Evolutionary conservation across 2,888 invertebrate species (phyloP).

Genomic region (Drosophila paucipuncta): DNA sequence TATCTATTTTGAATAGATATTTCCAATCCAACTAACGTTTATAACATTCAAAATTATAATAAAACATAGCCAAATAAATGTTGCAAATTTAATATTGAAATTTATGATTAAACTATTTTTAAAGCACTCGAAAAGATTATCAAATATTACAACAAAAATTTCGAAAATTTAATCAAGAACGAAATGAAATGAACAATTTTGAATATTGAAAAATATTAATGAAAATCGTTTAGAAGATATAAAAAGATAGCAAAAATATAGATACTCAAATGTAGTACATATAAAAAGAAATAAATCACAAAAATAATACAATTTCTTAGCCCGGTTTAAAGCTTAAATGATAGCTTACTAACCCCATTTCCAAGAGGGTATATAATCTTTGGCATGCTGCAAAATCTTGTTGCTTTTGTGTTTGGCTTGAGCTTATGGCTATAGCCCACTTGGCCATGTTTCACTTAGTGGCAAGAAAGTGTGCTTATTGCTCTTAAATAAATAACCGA

Average conservation of each 20-base stretch:
- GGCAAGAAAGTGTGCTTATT: conserved; percentile 33
- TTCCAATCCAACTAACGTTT: not conserved
- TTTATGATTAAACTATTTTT: not conserved
- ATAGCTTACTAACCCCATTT: not conserved
- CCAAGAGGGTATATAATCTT: not conserved
- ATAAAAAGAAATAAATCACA: not conserved
- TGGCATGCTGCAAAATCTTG: not conserved
- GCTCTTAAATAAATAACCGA: conserved; percentile 43
- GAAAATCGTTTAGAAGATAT: not conserved
- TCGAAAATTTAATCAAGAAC: not conserved
- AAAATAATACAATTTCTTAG: not conserved
- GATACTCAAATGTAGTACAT: not conserved
- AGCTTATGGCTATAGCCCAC: conserved; percentile 28
- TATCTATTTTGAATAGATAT: not conserved
- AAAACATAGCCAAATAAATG: not conserved
- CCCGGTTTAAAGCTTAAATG: rapidly evolving
- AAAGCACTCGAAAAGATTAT: not conserved
- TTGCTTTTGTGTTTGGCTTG: conserved; percentile 14
- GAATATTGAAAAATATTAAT: not conserved
- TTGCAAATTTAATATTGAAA: rapidly evolving
- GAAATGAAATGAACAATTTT: no score
- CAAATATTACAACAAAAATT: rapidly evolving
- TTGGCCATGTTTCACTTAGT: conserved; percentile 56
- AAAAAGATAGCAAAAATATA: not conserved
- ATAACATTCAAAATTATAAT: no score